A percentile compares a stretch with the other conserved stretches of the same genome.
These are phyloP conservation scores for Stichopus chloronotus DNA, from an alignment of 35 echinoderm and acorn worm genomes.

Conservation along the genomic window DNA sequence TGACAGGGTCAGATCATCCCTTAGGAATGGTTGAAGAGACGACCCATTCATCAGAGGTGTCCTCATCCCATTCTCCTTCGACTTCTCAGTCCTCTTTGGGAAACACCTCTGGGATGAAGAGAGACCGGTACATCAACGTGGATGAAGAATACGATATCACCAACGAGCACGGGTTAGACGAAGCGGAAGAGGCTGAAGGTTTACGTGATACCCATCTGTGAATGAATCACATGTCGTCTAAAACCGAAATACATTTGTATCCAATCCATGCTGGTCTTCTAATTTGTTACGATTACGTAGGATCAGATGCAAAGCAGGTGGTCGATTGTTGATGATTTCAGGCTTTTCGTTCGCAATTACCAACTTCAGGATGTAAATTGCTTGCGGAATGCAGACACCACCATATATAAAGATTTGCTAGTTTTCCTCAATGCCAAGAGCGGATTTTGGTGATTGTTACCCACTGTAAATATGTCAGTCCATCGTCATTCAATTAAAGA, in stretches of 20 bases:
- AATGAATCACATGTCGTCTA: not conserved
- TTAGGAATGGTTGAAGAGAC: slow-evolving; percentile 5
- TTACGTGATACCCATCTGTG: not conserved
- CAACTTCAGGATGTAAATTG: no score
- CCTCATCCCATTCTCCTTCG: not conserved
- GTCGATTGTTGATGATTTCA: no score
- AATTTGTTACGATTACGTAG: no score
- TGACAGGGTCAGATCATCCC: not conserved
- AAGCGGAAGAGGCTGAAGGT: not conserved
- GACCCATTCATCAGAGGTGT: not conserved
- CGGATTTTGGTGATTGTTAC: no score
- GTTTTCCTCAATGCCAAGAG: no score
- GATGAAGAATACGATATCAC: not conserved
- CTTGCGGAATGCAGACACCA: no score
- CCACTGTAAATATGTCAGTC: no score
- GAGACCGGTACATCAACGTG: not conserved
- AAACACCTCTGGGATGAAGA: not conserved
- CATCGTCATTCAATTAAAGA: no score
- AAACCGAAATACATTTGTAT: not conserved
- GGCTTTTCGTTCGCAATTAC: no score
- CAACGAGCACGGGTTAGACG: not conserved
- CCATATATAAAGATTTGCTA: no score
- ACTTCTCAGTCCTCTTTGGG: not conserved
- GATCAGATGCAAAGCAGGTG: no score
- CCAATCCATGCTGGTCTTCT: no score